These are phyloP conservation scores for Mechanitis mazaeus DNA, from an alignment of 2,888 invertebrate genomes.

Conservation along the genomic window DNA sequence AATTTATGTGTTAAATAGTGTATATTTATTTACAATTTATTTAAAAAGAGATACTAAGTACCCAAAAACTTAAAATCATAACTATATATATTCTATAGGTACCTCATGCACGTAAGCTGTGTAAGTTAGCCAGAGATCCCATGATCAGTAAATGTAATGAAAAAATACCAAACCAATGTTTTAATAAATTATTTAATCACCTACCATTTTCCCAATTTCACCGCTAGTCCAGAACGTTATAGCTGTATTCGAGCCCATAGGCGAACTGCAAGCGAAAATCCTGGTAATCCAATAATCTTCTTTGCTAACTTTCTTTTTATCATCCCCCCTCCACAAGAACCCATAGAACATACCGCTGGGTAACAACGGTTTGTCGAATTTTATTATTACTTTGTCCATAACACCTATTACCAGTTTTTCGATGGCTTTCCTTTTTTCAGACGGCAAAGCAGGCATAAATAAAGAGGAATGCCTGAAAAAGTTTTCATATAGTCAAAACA, in stretches of 20 bases:
- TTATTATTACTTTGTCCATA: slow-evolving; percentile 81
- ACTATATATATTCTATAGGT: no score
- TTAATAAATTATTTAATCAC: slow-evolving; percentile 17
- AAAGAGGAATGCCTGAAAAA: slow-evolving; percentile 56
- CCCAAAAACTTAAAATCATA: no score
- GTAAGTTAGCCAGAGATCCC: no score
- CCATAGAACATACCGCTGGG: slow-evolving; percentile 43
- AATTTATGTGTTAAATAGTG: no score
- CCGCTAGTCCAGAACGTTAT: slow-evolving; percentile 48
- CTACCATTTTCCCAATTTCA: slow-evolving; percentile 43
- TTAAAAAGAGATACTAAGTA: no score
- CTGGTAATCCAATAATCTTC: slow-evolving; percentile 42
- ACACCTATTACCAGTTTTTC: slow-evolving; percentile 79
- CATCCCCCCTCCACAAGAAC: slow-evolving; percentile 44
- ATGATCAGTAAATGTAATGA: no score
- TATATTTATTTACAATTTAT: no score
- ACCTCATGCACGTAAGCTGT: no score
- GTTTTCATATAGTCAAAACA: not conserved
- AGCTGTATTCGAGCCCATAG: slow-evolving; percentile 37
- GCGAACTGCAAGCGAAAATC: slow-evolving; percentile 34
- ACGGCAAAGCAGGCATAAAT: slow-evolving; percentile 77
- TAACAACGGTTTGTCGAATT: slow-evolving; percentile 82
- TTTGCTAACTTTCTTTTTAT: slow-evolving; percentile 28
- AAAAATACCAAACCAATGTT: no score
- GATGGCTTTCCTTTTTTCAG: slow-evolving; percentile 73